These are phyloP conservation scores for Gorsachius magnificus DNA, from an alignment of 2,797 vertebrate genomes.

Conservation along the genomic window DNA sequence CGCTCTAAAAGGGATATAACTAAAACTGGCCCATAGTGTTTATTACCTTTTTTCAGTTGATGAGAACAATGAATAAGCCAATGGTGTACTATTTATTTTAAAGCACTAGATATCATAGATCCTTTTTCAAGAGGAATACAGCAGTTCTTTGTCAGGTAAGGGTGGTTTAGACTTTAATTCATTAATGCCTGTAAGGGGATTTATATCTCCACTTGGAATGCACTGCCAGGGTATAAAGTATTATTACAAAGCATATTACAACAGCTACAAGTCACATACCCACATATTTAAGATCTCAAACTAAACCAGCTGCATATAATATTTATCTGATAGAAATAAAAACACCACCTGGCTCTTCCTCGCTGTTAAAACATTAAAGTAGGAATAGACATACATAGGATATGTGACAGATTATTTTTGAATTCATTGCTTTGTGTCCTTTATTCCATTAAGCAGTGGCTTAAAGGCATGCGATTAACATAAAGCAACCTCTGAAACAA, in stretches of 20 bases:
- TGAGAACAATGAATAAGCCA: not conserved
- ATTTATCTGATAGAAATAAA: slow-evolving; percentile 1
- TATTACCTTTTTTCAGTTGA: not conserved
- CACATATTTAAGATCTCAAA: not conserved
- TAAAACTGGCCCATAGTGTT: not conserved
- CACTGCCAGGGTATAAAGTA: not conserved
- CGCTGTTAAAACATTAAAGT: not conserved
- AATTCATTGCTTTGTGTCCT: not conserved
- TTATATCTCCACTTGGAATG: not conserved
- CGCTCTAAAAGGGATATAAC: not conserved
- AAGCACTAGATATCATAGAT: not conserved
- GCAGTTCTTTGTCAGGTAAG: not conserved
- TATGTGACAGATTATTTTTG: not conserved
- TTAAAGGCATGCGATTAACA: not conserved
- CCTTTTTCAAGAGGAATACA: not conserved
- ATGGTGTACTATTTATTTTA: not conserved
- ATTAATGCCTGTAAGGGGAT: not conserved
- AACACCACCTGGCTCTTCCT: not conserved
- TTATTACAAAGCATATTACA: not conserved
- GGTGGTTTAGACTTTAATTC: not conserved
- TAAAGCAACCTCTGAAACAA: not conserved
- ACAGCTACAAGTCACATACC: not conserved
- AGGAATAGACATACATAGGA: not conserved
- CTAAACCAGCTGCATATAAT: not conserved
- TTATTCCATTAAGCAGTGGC: not conserved